Percentiles rank a stretch among this genome's conserved stretches.
phyloP scores from a whole-genome alignment of 2,113 vertebrate genomes.

The Prionailurus viverrinus region DNA sequence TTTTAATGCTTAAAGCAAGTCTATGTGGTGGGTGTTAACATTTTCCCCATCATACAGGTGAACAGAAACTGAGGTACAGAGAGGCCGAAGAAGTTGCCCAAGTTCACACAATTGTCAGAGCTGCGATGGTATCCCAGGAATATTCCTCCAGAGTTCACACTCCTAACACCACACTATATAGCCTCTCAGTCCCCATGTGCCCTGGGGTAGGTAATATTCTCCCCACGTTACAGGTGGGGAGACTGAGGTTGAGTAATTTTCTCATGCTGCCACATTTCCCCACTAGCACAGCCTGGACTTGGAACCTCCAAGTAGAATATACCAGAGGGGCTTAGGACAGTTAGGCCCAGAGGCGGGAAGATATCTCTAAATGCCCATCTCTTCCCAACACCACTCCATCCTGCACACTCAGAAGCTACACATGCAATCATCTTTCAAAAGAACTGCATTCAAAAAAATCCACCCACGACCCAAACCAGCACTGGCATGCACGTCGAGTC shows the following conservation, averaged over 20 bases:
- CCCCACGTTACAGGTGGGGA: not conserved
- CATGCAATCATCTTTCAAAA: not conserved
- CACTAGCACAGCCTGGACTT: not conserved
- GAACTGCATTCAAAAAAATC: not conserved
- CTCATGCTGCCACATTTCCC: not conserved
- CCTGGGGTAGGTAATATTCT: too few species aligned
- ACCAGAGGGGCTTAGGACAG: not conserved
- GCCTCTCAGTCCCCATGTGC: not conserved
- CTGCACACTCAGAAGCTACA: not conserved
- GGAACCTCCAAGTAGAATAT: not conserved
- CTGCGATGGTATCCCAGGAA: not conserved
- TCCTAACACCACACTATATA: not conserved
- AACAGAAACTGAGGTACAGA: not conserved
- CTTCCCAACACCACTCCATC: not conserved
- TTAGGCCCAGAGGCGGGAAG: not conserved
- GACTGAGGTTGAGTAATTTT: not conserved
- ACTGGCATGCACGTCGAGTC: not conserved
- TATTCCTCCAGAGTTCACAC: too few species aligned
- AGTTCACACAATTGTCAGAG: not conserved
- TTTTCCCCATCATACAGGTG: not conserved
- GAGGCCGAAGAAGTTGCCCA: not conserved
- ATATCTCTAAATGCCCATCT: not conserved
- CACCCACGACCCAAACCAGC: slow-evolving; percentile 53
- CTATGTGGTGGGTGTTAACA: not conserved
- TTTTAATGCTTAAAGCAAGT: not conserved